These are phyloP conservation scores for Pteronura brasiliensis DNA, from an alignment of 2,113 vertebrate species.

Conservation along the genomic window DNA sequence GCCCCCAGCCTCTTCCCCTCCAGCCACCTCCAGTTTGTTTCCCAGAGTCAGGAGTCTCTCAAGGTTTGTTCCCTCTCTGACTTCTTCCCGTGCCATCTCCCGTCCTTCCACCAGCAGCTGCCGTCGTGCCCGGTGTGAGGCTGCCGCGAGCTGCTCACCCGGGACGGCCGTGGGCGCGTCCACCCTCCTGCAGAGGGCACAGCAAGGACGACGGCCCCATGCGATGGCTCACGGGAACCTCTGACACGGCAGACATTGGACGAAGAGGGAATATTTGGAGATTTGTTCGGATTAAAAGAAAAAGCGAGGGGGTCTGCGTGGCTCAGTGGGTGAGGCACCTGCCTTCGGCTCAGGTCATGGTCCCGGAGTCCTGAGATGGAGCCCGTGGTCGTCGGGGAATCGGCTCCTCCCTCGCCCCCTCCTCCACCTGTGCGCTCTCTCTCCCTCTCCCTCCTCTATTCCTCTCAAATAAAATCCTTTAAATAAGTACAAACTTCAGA, in stretches of 20 bases:
- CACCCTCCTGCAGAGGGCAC: no score
- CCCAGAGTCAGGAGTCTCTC: neutral
- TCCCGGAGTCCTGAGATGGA: no score
- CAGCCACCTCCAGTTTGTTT: neutral
- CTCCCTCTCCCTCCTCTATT: no score
- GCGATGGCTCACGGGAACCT: no score
- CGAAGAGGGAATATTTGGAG: neutral
- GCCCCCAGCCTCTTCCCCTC: neutral
- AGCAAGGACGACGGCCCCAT: no score
- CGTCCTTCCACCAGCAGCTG: no score
- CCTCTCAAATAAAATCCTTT: no score
- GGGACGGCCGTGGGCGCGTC: fast-evolving
- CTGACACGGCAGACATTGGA: neutral
- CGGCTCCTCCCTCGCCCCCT: no score
- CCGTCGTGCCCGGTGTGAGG: fast-evolving
- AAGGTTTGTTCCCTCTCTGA: neutral
- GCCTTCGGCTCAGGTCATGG: neutral
- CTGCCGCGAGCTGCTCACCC: no score
- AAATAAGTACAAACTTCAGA: no score
- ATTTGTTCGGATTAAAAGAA: neutral
- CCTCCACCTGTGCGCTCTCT: no score
- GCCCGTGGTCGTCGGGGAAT: no score
- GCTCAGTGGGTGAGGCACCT: neutral
- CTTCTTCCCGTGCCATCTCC: neutral
- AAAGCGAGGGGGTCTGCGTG: neutral